Percentiles rank a stretch among this genome's conserved stretches.
phyloP scores from a whole-genome alignment of 2,113 vertebrate genomes.

The Psephotus haematonotus region DNA sequence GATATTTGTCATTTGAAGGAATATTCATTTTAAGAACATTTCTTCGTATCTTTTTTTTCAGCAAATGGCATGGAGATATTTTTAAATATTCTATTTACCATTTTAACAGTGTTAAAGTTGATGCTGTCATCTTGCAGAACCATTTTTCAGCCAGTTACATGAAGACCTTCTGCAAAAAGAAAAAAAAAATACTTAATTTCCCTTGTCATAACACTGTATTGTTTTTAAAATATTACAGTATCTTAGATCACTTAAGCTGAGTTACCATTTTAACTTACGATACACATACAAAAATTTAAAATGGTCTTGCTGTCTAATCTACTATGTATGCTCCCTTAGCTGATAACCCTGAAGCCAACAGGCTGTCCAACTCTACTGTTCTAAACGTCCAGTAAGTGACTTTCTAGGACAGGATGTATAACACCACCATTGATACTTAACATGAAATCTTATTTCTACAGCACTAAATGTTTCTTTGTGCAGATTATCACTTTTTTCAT shows the following conservation, averaged over 20 bases:
- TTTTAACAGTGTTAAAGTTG: neutral
- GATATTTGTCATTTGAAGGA: neutral
- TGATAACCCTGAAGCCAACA: neutral
- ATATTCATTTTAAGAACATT: neutral
- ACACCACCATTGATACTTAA: neutral
- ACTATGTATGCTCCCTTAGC: rapidly evolving
- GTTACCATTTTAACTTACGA: neutral
- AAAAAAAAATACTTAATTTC: neutral
- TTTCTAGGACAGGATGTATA: neutral
- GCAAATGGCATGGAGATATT: neutral
- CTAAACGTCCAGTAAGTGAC: neutral
- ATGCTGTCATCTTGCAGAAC: neutral
- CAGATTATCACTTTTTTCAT: neutral
- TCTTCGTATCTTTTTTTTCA: neutral
- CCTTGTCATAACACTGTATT: neutral
- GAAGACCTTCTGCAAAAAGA: conserved; percentile 8
- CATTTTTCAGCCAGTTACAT: conserved; percentile 32
- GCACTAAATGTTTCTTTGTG: neutral
- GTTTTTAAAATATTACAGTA: neutral
- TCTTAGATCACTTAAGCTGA: neutral
- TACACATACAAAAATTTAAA: neutral
- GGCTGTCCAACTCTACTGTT: neutral
- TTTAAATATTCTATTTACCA: conserved; percentile 30
- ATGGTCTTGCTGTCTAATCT: neutral
- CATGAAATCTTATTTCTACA: neutral